Conservation (phyloP, 2,888 invertebrate genomes). For the Cataglyphis albicans region DNA sequence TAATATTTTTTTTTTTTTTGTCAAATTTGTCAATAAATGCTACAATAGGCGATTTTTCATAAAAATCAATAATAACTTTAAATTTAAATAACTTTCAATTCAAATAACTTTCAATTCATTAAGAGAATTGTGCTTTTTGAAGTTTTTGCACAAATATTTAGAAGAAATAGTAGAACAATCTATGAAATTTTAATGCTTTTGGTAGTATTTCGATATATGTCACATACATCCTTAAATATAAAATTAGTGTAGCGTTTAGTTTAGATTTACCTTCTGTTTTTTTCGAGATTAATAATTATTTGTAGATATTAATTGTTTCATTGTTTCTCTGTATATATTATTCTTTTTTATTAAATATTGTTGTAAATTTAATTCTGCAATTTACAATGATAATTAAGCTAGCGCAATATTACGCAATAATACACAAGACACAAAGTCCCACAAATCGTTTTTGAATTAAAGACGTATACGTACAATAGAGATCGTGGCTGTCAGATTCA, state of each 20-base stretch:
- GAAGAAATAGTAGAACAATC: too few species aligned
- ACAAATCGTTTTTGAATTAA: slow-evolving; percentile 19
- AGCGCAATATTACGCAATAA: not conserved
- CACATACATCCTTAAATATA: not conserved
- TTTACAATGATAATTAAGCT: not conserved
- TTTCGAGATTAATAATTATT: slow-evolving; percentile 9
- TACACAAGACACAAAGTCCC: not conserved
- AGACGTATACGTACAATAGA: slow-evolving; percentile 19
- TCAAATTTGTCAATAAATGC: too few species aligned
- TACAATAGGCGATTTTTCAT: too few species aligned
- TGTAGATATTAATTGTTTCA: slow-evolving; percentile 13
- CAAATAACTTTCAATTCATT: too few species aligned
- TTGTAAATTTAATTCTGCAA: not conserved
- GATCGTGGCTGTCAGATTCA: slow-evolving; percentile 12
- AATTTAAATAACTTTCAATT: too few species aligned
- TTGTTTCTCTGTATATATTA: not conserved
- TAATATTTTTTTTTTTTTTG: too few species aligned
- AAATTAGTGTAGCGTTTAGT: not conserved
- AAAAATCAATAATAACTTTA: too few species aligned
- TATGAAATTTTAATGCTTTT: too few species aligned
- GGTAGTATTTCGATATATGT: too few species aligned
- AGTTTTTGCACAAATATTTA: too few species aligned
- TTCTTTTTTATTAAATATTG: not conserved
- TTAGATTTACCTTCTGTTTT: slow-evolving; percentile 1
- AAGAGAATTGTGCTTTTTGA: too few species aligned